Conservation (phyloP, 2,888 invertebrate species). For the Erynnis tages region DNA sequence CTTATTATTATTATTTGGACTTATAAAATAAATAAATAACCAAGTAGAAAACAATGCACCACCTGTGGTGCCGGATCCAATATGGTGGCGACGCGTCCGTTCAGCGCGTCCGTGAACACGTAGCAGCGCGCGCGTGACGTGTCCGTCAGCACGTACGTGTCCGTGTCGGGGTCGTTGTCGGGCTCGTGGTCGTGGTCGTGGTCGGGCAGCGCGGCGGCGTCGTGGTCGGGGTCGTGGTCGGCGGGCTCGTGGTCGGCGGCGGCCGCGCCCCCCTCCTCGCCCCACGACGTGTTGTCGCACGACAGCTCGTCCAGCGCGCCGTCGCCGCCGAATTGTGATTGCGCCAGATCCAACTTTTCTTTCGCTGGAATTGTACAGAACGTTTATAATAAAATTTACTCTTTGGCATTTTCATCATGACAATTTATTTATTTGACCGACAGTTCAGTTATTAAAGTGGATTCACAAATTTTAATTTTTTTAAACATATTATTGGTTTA, state of each 20-base stretch:
- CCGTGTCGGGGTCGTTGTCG: conserved; percentile 39
- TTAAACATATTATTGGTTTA: too few relatives aligned
- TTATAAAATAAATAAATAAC: too few relatives aligned
- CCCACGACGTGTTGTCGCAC: conserved; percentile 47
- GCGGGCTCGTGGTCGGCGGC: conserved; percentile 33
- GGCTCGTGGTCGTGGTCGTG: conserved; percentile 36
- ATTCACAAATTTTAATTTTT: too few relatives aligned
- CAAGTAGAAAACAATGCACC: background rate
- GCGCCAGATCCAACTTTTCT: conserved; percentile 55
- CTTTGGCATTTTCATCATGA: too few relatives aligned
- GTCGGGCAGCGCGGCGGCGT: conserved; percentile 34
- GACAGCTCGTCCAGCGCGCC: conserved; percentile 43
- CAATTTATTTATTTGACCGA: too few relatives aligned
- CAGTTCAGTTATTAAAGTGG: too few relatives aligned
- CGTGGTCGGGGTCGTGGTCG: conserved; percentile 35
- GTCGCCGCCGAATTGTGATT: conserved; percentile 40
- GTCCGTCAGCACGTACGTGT: conserved; percentile 73
- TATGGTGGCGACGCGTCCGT: conserved; percentile 50
- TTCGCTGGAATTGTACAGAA: conserved; percentile 41
- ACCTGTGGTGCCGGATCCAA: conserved; percentile 43
- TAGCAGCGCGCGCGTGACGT: conserved; percentile 55
- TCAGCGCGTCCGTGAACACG: conserved; percentile 59
- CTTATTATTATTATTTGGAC: too few relatives aligned
- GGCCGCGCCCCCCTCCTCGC: conserved; percentile 45
- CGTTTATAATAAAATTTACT: too few relatives aligned